Base-by-base conservation (phyloP, 2,888 invertebrate genomes). In the Drosophila mimetica region DNA sequence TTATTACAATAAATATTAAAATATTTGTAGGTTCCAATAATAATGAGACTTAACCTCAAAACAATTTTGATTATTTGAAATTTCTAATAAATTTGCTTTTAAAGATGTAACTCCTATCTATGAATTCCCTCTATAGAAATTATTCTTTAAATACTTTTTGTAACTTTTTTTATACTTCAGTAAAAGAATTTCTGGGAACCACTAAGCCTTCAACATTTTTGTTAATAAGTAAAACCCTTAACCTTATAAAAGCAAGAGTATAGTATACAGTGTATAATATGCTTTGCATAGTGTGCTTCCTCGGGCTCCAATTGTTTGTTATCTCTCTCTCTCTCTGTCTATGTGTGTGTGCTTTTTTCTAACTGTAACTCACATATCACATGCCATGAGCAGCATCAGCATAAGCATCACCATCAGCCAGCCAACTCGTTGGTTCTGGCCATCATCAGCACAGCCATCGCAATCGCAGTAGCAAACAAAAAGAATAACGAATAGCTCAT, bases 281-380 rank as follows among this genome's bases (percentile, higher is more conserved):
- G 36, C n/a, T 16, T 46, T 47, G n/a, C 41, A 22, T 36, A 41
- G 47, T 48, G 34, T 22, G 71, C 50, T 54, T 41, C 8, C n/a
- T 36, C 30, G 18, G 18, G 14, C 20, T 42, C 20, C 41, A 4
- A 39, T 67, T 55, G 25, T 37, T 57, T 66, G 6, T 28, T 63
- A 48, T 59, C 25, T 61, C 25, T 25, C 37, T 71, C 39, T 51
- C n/a, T 14, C 14, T 52, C 28, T 58, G 20, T 58, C 11, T 61
- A 25, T 77, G 67, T 73, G 74, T 74, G 69, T 39, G 58, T 69
- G 65, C 42, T 58, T 64, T 64, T 72, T 51, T 63, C 54, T 66
- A 63, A 65, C 44, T 79, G 75, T 77, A 63, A 74, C 60, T 89
- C 65, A 69, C 61, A 64, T 53, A 22, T 65, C 52, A 73, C 53